phyloP scores from a whole-genome alignment of 2,113 vertebrate species.

The Polyodon spathula region DNA sequence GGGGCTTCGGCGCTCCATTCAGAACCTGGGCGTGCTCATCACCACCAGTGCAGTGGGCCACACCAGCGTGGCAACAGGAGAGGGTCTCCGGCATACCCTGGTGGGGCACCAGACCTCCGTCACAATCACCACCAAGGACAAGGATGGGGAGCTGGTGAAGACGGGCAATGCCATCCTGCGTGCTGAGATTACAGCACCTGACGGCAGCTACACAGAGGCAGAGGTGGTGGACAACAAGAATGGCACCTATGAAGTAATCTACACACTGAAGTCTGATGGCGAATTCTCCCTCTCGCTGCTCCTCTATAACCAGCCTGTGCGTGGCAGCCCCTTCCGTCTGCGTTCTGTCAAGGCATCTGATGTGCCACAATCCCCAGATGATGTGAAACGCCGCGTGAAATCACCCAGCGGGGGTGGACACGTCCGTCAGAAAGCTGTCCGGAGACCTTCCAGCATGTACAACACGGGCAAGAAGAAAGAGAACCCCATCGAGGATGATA shows the following conservation, averaged over 20 bases:
- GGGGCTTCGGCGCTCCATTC: conserved; percentile 79
- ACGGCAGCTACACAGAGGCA: conserved; percentile 49
- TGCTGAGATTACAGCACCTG: conserved; percentile 60
- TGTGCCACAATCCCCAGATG: conserved; percentile 75
- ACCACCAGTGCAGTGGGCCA: conserved; percentile 84
- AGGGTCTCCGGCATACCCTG: conserved; percentile 80
- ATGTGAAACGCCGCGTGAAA: conserved; percentile 86
- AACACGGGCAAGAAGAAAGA: conserved; percentile 86
- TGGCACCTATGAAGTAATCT: conserved; percentile 85
- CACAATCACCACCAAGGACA: conserved; percentile 92
- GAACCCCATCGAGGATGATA: conserved; percentile 66
- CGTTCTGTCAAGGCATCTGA: conserved; percentile 73
- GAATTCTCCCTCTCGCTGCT: conserved; percentile 72
- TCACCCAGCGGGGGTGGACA: conserved; percentile 80
- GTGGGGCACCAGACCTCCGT: conserved; percentile 78
- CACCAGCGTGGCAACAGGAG: conserved; percentile 82
- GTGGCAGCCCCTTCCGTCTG: conserved; percentile 79
- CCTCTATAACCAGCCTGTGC: conserved; percentile 80
- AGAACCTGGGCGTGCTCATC: conserved; percentile 81
- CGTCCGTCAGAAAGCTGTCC: conserved; percentile 83
- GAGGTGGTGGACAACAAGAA: conserved; percentile 89
- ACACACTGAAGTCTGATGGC: conserved; percentile 70
- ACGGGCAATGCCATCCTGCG: conserved; percentile 73
- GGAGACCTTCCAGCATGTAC: conserved; percentile 92
- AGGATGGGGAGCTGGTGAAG: conserved; percentile 80